Conservation (phyloP, 1,140 invertebrate species). For the Penaeus vannamei region DNA sequence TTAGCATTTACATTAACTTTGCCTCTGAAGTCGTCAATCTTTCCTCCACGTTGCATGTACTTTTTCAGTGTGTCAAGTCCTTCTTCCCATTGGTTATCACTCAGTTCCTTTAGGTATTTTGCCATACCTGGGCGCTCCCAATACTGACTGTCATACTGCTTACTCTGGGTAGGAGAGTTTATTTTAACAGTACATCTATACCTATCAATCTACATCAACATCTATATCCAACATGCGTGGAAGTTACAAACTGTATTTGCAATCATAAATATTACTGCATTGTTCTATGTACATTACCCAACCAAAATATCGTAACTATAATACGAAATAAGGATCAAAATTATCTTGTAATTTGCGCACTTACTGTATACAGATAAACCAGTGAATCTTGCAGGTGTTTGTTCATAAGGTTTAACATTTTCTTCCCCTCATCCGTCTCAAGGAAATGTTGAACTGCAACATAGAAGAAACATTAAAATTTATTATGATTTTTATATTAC, state of each 20-base stretch:
- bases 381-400: slow-evolving; percentile 51
- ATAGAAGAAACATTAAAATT: too few relatives aligned
- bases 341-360: not conserved
- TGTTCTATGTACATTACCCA: too few relatives aligned
- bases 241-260: too few relatives aligned
- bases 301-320: too few relatives aligned
- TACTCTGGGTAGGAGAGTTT: slow-evolving; percentile 44
- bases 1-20: not conserved
- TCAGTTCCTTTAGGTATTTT: slow-evolving; percentile 52
- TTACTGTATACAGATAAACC: slow-evolving; percentile 54
- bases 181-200: not conserved
- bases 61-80: slow-evolving; percentile 58
- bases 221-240: not conserved
- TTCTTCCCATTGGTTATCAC: slow-evolving; percentile 60
- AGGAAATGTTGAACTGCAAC: too few relatives aligned
- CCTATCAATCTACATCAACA: not conserved
- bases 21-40: not conserved
- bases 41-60: slow-evolving; percentile 54
- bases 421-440: not conserved
- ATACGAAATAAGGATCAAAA: not conserved
- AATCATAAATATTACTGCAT: not conserved
- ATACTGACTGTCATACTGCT: slow-evolving; percentile 58
- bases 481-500: too few relatives aligned
- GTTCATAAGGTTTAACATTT: slow-evolving; percentile 50
- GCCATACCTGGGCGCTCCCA: slow-evolving; percentile 60